Conservation (phyloP, 35 echinoderm and acorn worm genomes). For the Heliocidaris erythrogramma region DNA sequence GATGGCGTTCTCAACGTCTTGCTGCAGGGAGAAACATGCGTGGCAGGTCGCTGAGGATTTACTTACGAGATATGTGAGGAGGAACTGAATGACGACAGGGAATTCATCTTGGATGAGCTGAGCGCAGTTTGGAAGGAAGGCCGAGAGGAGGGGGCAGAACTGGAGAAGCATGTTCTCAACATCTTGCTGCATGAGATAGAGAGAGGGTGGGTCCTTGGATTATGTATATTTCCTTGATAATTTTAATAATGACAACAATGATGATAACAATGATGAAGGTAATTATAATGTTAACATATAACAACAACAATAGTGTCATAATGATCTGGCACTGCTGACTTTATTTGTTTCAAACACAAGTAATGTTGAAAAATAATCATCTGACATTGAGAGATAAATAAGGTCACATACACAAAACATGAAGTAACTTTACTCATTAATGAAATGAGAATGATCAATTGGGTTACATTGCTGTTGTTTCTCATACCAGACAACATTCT, state of each 20-base stretch:
- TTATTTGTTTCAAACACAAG: too few species aligned
- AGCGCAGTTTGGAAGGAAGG: neutral
- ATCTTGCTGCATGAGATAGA: neutral
- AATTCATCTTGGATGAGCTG: neutral
- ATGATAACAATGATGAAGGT: neutral
- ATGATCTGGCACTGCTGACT: too few species aligned
- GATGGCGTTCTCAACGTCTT: neutral
- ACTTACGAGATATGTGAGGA: neutral
- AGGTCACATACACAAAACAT: too few species aligned
- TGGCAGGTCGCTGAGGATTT: neutral
- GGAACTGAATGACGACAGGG: neutral
- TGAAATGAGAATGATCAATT: too few species aligned
- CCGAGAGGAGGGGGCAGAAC: neutral
- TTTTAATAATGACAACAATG: neutral
- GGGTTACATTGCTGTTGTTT: too few species aligned
- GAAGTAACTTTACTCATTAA: too few species aligned
- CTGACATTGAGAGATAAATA: too few species aligned
- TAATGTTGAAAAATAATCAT: too few species aligned
- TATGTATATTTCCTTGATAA: too few species aligned
- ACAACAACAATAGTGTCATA: too few species aligned
- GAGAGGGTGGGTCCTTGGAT: neutral
- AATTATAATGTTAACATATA: neutral
- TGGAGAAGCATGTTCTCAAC: neutral
- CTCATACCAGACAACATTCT: too few species aligned
- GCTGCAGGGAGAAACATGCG: neutral